phyloP scores from a whole-genome alignment of 2,888 invertebrate genomes.

The Lysandra bellargus region DNA sequence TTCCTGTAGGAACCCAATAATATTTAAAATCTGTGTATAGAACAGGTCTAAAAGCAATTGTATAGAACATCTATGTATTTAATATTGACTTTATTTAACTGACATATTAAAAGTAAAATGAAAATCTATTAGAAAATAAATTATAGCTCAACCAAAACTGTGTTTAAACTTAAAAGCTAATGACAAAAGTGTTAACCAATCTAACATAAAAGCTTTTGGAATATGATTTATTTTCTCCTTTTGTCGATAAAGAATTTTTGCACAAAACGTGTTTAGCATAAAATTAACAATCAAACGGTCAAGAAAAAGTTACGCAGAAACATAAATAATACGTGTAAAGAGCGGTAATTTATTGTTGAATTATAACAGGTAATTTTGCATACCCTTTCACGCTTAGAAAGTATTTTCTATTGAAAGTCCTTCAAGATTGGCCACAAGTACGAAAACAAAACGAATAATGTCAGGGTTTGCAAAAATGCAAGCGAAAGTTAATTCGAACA shows the following conservation, averaged over 20 bases:
- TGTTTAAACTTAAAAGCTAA: background rate
- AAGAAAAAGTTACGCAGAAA: slow-evolving; percentile 25
- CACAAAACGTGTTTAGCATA: slow-evolving; percentile 14
- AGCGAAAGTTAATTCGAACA: slow-evolving; percentile 65
- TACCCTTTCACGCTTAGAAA: slow-evolving; percentile 51
- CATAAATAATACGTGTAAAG: slow-evolving; percentile 2
- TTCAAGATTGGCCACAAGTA: slow-evolving; percentile 59
- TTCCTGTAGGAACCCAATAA: too few relatives aligned
- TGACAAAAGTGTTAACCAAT: background rate
- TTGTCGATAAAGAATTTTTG: background rate
- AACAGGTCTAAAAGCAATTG: too few relatives aligned
- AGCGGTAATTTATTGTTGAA: slow-evolving; percentile 50
- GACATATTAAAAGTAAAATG: too few relatives aligned
- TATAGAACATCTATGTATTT: too few relatives aligned
- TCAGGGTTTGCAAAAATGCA: slow-evolving; percentile 59
- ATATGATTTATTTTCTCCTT: background rate
- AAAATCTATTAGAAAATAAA: too few relatives aligned
- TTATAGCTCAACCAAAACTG: background rate
- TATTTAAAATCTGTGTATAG: too few relatives aligned
- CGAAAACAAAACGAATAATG: slow-evolving; percentile 57
- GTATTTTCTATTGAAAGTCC: slow-evolving; percentile 71
- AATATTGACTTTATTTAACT: too few relatives aligned
- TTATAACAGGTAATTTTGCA: slow-evolving; percentile 66
- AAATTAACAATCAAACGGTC: slow-evolving; percentile 20
- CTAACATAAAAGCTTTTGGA: background rate